Percentiles rank a stretch among this genome's conserved stretches.
Conservation (phyloP, 2,797 vertebrate genomes). For the Cyclura pinguis region DNA sequence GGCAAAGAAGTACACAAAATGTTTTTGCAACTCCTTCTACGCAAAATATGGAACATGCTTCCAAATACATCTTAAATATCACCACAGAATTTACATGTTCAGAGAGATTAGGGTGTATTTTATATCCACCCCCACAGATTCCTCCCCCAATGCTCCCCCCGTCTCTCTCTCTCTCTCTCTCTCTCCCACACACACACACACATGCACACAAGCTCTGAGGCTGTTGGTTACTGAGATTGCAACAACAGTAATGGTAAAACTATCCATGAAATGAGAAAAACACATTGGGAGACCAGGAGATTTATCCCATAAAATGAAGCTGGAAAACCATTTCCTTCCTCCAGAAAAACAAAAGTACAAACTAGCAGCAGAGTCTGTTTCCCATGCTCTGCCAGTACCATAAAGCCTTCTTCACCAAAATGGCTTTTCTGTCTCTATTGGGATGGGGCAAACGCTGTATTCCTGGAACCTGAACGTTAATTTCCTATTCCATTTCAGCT, state of each 20-base stretch:
- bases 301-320: conserved; percentile 28
- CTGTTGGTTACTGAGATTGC: not conserved
- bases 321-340: conserved; percentile 36
- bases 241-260: conserved; percentile 41
- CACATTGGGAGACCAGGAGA: not conserved
- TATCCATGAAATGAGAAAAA: not conserved
- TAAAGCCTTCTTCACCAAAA: conserved; percentile 59
- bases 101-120: not conserved
- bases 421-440: not conserved
- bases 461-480: conserved; percentile 73
- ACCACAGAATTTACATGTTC: not conserved
- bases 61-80: conserved; percentile 3
- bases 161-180: no score
- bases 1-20: not conserved
- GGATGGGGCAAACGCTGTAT: conserved; percentile 70
- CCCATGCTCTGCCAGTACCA: conserved; percentile 69
- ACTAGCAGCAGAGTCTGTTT: conserved; percentile 61
- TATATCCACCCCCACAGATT: not conserved
- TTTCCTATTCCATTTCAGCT: conserved; percentile 43
- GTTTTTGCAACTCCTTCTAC: not conserved
- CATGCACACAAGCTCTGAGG: not conserved
- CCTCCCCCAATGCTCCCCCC: no score
- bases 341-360: conserved; percentile 61
- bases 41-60: not conserved
- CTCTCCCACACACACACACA: no score